Evolutionary conservation across 2,113 vertebrate genomes (phyloP).

Genomic region (Bubo scandiacus): DNA sequence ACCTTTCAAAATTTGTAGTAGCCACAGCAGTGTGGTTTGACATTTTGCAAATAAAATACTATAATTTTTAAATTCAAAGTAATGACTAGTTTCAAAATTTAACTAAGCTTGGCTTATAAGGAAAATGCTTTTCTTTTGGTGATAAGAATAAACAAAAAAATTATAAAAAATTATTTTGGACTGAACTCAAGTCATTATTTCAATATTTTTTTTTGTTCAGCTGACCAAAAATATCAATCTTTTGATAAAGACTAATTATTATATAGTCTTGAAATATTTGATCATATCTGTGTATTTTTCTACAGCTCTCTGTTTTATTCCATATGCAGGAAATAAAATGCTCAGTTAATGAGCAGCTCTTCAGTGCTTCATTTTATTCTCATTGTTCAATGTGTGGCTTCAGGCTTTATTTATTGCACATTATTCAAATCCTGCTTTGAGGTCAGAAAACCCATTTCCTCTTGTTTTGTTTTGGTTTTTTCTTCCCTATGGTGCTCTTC

Average conservation of each 20-base stretch:
- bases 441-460: not conserved
- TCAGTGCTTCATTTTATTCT: not conserved
- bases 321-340: not conserved
- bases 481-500: not conserved
- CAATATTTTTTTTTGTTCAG: not conserved
- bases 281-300: not conserved
- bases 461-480: not conserved
- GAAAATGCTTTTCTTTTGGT: not conserved
- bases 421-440: conserved; percentile 1
- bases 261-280: not conserved
- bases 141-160: not conserved
- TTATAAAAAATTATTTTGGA: not conserved
- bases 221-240: not conserved
- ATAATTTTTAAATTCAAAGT: not conserved
- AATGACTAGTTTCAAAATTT: not conserved
- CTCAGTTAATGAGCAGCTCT: not conserved
- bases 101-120: not conserved
- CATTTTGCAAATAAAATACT: not conserved
- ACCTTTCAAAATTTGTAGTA: not conserved
- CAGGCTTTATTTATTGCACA: not conserved
- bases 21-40: not conserved
- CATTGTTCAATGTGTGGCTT: not conserved
- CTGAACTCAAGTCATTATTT: not conserved
- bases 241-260: not conserved
- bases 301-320: not conserved